Base-by-base conservation (phyloP, 2,113 vertebrate genomes). In the Nematolebias whitei region DNA sequence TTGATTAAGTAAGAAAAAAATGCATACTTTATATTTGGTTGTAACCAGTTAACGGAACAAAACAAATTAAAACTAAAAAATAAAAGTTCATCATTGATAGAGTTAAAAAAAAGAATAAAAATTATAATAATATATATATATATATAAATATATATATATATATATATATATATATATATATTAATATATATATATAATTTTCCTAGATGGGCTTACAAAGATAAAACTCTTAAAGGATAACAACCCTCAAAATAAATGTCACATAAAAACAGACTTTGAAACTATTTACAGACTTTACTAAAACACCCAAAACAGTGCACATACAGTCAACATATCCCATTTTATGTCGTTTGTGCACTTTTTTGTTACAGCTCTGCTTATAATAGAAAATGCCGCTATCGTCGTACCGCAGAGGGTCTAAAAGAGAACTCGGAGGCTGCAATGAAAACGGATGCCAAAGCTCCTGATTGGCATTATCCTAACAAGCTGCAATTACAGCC, bases 401-500 rank as follows among this genome's bases (percentile, higher is more conserved):
- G 50, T 29, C 60, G 58, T 40, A 44, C 29, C 50, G 22, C 22
- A 63, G 12, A 53, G 67, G 19, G 44, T 47, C 75, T 35, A 24
- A 52, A 26, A 40, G 51, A 57, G 55, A 65, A 71, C 41, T 61
- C 22, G 26, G 23, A 32, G 76, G 76, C 71, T 79, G 55, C 59
- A 63, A 64, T 44, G 68, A 69, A 50, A 15, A 35, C 47, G 68
- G 64, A 70, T 58, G 79, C 71, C 72, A 78, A 82, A 80, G 85
- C 67, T 76, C 70, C 83, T 87, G 89, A 91, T 87, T 91, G 90
- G 80, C 89, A 85, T 88, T 74, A 79, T 79, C 69, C 81, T 91
- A 91, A 92, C 80, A 53, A 93, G 90, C 80, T 81, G 59, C 85
- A 90, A 93, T 93, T 92, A 93, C 78, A 85, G 80, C 68, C 53